phyloP scores from a whole-genome alignment of 2,113 vertebrate species.

The Athene cunicularia region DNA sequence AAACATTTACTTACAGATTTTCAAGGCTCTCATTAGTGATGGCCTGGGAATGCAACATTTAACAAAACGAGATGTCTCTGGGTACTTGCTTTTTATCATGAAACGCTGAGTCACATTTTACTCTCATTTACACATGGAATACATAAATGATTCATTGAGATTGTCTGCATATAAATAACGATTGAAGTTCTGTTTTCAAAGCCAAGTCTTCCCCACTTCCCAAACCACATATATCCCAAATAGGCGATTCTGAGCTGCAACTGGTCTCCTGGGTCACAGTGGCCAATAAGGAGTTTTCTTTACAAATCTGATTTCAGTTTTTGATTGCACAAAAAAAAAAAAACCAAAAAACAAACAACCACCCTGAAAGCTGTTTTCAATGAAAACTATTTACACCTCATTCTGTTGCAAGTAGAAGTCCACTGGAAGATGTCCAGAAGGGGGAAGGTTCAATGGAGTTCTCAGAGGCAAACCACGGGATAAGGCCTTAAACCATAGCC shows the following conservation, averaged over 20 bases:
- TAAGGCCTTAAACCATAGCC: not conserved
- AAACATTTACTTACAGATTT: constrained; percentile 31
- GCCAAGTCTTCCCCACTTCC: not conserved
- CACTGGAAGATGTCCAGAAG: not conserved
- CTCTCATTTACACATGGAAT: not conserved
- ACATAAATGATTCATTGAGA: not conserved
- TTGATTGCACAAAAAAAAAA: not conserved
- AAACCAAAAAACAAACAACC: too few relatives aligned
- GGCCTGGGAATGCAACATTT: not conserved
- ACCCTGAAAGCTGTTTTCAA: not conserved
- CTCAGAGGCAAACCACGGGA: not conserved
- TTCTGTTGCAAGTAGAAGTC: not conserved
- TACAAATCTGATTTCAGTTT: not conserved
- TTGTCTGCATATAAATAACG: not conserved
- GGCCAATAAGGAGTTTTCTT: not conserved
- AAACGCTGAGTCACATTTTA: not conserved
- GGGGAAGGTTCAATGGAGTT: not conserved
- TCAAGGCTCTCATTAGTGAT: not conserved
- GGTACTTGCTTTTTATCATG: not conserved
- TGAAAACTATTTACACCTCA: not conserved
- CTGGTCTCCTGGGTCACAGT: not conserved
- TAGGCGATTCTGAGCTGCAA: not conserved
- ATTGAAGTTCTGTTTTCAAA: not conserved
- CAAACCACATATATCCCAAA: not conserved
- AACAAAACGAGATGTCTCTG: not conserved